Base-by-base conservation (phyloP, 1,140 invertebrate species). In the Lepidurus couesii region DNA sequence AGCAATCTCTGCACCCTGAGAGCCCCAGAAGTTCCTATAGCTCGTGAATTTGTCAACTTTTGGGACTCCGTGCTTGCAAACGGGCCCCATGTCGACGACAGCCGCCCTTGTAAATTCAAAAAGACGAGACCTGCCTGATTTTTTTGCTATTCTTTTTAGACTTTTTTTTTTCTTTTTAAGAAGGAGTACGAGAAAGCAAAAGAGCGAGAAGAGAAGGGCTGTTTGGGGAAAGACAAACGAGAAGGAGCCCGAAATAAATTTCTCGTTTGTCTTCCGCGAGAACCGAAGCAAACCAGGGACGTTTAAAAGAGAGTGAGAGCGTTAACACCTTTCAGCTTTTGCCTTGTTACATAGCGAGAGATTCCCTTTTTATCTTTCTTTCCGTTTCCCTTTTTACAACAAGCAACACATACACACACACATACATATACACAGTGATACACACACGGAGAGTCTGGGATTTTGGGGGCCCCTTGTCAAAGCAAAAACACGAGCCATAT, bases 241-340 rank as follows among this genome's bases (percentile, higher is more conserved):
- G 34, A 34, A 34, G 53, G 53, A 21, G 53, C 53, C 53, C 53
- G 53, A 65, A 65, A 65, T 65, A 65, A 65, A 21, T 21, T 65
- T 21, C 53, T 65, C 53, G 53, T 65, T 65, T 65, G 53, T 65
- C 53, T 65, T 65, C 53, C 53, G 53, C 53, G 53, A 65, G 53
- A 65, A 65, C 16, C 53, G 53, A 65, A 65, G 53, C 53, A 65
- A 65, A 65, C 53, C 53, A 65, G 53, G 21, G 53, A 21, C 53
- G 13, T 65, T 65, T 65, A 9, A 65, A 65, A 65, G 34, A 3
- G 34, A 65, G 53, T n/a, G 16, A 13, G 16, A 65, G 53, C 53
- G 53, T 65, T 65, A 65, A 65, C 53, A 65, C 53, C 53, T 65
- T 65, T 65, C 53, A 65, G 13, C 53, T 13, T 65, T 65, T 65